Evolutionary conservation across 2,888 invertebrate genomes (phyloP).

Genomic region (Orthonychiurus folsomi): DNA sequence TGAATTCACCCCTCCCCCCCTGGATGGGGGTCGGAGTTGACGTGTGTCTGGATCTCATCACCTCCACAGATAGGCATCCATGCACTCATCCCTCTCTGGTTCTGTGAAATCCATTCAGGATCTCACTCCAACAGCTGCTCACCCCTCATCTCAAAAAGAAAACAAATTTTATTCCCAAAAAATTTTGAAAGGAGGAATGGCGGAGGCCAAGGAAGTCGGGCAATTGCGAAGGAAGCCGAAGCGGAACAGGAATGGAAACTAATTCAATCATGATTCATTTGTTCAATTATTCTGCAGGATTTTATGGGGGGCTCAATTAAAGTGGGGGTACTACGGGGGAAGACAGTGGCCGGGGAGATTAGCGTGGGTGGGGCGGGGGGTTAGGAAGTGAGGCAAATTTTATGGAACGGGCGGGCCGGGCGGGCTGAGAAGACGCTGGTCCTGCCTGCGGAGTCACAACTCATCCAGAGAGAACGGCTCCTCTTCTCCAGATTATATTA

Average conservation of each 20-base stretch:
- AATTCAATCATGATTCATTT: slow-evolving; percentile 1
- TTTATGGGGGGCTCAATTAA: background rate
- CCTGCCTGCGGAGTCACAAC: too few species aligned
- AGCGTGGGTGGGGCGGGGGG: background rate
- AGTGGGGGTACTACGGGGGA: background rate
- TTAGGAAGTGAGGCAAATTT: background rate
- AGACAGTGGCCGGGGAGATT: background rate
- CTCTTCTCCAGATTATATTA: background rate
- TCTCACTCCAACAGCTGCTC: too few species aligned
- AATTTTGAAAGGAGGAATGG: too few species aligned
- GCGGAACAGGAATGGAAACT: too few species aligned
- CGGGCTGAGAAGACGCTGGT: too few species aligned
- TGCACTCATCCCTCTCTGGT: too few species aligned
- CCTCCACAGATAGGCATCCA: background rate
- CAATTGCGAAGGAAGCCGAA: background rate
- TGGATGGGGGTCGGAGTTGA: background rate
- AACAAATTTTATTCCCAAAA: too few species aligned
- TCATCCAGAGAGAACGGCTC: background rate
- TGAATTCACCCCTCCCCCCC: too few species aligned
- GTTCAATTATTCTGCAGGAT: background rate
- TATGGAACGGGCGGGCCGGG: background rate
- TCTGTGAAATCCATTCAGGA: background rate
- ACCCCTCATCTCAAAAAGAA: too few species aligned
- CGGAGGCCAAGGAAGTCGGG: background rate
- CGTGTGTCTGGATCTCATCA: background rate